Evolutionary conservation across 1,140 invertebrate species (phyloP).

Genomic region (Zaprionus gabonicus): DNA sequence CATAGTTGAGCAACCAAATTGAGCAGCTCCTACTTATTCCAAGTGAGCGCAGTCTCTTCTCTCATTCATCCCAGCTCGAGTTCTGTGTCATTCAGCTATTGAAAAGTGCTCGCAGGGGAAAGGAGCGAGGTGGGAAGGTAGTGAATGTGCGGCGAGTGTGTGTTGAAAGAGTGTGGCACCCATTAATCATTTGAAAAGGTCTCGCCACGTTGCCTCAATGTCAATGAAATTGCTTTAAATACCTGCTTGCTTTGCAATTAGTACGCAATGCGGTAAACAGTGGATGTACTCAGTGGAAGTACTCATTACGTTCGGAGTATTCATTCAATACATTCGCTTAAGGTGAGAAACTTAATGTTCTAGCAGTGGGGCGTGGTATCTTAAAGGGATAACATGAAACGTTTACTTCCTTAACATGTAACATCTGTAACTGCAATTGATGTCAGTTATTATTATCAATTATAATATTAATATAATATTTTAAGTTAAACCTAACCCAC

Average conservation of each 20-base stretch:
- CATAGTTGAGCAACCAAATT: constrained; percentile 76
- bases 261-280: neutral
- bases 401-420: no score
- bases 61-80: constrained; percentile 22
- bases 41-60: constrained; percentile 43
- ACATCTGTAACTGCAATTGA: no score
- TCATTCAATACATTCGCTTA: no score
- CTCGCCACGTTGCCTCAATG: neutral
- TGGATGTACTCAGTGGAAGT: no score
- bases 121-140: no score
- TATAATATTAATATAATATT: no score
- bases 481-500: no score
- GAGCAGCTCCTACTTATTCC: constrained; percentile 78
- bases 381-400: no score
- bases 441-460: no score
- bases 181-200: constrained; percentile 3
- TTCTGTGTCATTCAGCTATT: constrained; percentile 13
- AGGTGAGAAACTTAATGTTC: no score
- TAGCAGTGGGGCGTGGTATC: no score
- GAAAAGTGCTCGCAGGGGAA: neutral
- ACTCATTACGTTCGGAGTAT: no score
- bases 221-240: neutral
- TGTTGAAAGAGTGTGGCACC: neutral
- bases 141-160: neutral
- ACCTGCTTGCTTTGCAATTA: neutral